Conservation (phyloP, 1,140 invertebrate genomes). For the Rhagoletis pomonella region DNA sequence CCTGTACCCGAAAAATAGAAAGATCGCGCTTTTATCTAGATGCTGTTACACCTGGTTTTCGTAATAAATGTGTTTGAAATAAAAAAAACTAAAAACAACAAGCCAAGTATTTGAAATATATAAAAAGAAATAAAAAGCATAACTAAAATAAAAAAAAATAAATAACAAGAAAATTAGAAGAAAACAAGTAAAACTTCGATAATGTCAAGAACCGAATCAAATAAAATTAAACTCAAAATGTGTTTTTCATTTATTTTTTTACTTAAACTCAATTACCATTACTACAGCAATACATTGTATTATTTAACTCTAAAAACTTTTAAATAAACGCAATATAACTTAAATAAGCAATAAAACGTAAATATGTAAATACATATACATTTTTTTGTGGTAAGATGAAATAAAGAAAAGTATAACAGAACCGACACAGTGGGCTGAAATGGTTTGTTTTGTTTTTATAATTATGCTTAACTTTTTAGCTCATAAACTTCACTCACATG, state of each 20-base stretch:
- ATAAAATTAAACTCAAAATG: slow-evolving; percentile 40
- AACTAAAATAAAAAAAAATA: background rate
- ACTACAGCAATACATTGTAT: slow-evolving; percentile 36
- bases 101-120: background rate
- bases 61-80: too few relatives aligned
- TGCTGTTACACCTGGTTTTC: too few relatives aligned
- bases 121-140: background rate
- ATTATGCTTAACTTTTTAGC: background rate
- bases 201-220: background rate
- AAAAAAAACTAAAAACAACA: background rate
- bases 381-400: background rate
- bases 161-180: background rate
- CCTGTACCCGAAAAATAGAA: too few relatives aligned
- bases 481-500: too few relatives aligned
- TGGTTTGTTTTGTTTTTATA: background rate
- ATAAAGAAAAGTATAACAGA: background rate
- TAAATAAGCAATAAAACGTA: slow-evolving; percentile 18
- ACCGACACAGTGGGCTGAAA: background rate
- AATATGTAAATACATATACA: background rate
- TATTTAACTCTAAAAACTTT: slow-evolving; percentile 26
- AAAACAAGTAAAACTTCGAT: background rate
- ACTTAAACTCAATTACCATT: slow-evolving; percentile 42
- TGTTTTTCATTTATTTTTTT: slow-evolving; percentile 39
- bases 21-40: too few relatives aligned
- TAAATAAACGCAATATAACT: slow-evolving; percentile 45